These are phyloP conservation scores for Austrolebias charrua DNA, from an alignment of 2,797 vertebrate species.

Conservation along the genomic window DNA sequence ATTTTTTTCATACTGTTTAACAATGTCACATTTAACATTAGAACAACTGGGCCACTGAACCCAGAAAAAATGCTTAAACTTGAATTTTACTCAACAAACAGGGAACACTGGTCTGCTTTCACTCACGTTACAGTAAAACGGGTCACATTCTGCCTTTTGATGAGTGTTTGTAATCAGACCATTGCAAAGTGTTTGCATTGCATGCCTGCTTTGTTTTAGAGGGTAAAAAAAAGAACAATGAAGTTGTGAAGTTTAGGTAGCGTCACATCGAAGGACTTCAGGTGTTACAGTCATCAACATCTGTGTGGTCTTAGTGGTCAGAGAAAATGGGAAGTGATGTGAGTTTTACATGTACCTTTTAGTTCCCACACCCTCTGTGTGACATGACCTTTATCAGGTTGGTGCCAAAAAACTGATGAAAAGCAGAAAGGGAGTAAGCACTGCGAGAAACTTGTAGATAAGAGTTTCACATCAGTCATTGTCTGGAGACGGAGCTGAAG, in stretches of 20 bases:
- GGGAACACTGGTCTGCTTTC: background rate
- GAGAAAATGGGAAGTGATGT: conserved; percentile 38
- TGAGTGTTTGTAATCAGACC: conserved; percentile 17
- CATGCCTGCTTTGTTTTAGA: conserved; percentile 42
- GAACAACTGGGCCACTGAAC: conserved; percentile 19
- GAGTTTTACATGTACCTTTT: conserved; percentile 34
- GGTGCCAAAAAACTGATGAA: conserved; percentile 56
- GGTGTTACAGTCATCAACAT: conserved; percentile 7
- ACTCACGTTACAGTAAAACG: conserved; percentile 6
- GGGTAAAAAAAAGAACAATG: conserved; percentile 17
- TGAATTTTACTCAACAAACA: background rate
- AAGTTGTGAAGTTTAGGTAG: conserved; percentile 41
- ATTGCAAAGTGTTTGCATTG: conserved; percentile 22
- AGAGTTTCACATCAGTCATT: conserved; percentile 31
- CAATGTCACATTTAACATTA: conserved; percentile 47
- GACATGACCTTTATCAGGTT: conserved; percentile 34
- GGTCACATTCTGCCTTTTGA: conserved; percentile 16
- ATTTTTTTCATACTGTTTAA: conserved; percentile 29
- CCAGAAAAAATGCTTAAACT: conserved; percentile 33
- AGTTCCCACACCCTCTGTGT: conserved; percentile 8
- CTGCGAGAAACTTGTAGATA: conserved; percentile 43
- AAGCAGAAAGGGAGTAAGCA: conserved; percentile 59
- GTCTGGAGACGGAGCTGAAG: conserved; percentile 10
- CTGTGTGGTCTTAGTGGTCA: background rate
- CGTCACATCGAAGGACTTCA: conserved; percentile 38